Evolutionary conservation across 2,113 vertebrate species (phyloP), one percentile per base, ranked within the genome.

Genomic region (Andinoacara biseriatus): DNA sequence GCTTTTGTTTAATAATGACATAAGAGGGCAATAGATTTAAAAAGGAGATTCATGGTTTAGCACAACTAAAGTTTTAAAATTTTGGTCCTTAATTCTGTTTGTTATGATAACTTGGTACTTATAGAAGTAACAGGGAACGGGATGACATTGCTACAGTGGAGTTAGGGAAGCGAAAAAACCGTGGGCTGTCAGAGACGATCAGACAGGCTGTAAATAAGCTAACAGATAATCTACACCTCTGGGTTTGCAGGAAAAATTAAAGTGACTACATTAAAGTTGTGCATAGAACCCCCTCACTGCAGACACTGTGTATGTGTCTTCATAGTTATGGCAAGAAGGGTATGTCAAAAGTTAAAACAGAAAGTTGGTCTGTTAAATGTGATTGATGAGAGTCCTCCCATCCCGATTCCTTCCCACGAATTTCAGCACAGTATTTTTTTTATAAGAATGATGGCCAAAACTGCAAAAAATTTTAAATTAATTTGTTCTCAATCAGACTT

Each of bases 201-300:
- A 40, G 61, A 67, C 40, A n/a, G n/a, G 75, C 9, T 60, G 58
- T 33, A 79, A 79, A 57, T 38, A 80, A 40, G 40, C 58, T 29
- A 49, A 52, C 13, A 77, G 40, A 49, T 67, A 26, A 67, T 9
- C 17, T 26, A 65, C 54, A 69, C 14, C 20, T 58, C 7, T 58
- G 43, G 22, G 43, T 38, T 76, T 76, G 29, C 29, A 74, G 18
- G 49, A 33, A 69, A 69, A 67, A 67, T 67, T 46, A 26, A 67
- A 67, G 63, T 9, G 9, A 49, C 65, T 69, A 69, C 65, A 29
- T 17, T 69, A 20, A 49, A 69, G 43, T 69, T 49, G 24, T 9
- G 29, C 15, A 69, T 20, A 29, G 26, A 49, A 49, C 3, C 20
- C 24, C 65, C 1, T 26, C 65, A 20, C 24, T n/a, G 43, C 65